phyloP scores from a whole-genome alignment of 1,140 invertebrate species.

The Spodoptera frugiperda region DNA sequence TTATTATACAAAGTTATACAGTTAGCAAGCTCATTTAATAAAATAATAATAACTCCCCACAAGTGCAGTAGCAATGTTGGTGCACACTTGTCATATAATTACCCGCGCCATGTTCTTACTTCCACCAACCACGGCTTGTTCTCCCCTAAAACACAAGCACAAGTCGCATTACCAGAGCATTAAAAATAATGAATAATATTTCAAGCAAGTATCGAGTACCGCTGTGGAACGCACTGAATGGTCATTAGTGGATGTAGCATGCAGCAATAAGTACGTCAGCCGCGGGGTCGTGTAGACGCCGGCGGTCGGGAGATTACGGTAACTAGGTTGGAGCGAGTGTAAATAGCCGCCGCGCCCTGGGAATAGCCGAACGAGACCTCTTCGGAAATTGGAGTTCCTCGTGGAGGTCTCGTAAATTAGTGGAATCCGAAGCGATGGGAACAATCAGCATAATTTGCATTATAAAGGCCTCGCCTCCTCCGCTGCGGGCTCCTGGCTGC shows the following conservation, averaged over 20 bases:
- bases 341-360: neutral
- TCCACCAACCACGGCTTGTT: too few relatives aligned
- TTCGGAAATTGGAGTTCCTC: slow-evolving; percentile 38
- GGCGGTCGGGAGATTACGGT: neutral
- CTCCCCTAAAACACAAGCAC: too few relatives aligned
- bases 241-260: neutral
- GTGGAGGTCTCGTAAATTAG: slow-evolving; percentile 54
- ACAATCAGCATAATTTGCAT: slow-evolving; percentile 61
- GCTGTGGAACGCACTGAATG: too few relatives aligned
- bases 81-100: too few relatives aligned
- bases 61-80: too few relatives aligned
- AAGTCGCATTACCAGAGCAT: too few relatives aligned
- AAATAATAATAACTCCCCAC: neutral
- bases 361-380: slow-evolving; percentile 23
- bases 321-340: too few relatives aligned
- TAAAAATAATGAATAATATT: too few relatives aligned
- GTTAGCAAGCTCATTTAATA: neutral
- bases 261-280: neutral
- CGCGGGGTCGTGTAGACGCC: neutral
- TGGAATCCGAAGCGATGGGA: slow-evolving; percentile 53
- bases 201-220: too few relatives aligned
- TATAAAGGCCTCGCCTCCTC: slow-evolving; percentile 50
- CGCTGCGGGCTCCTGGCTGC: neutral
- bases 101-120: too few relatives aligned
- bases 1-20: slow-evolving; percentile 19